A percentile compares a stretch with the other conserved stretches of the same genome.
phyloP scores from a whole-genome alignment of 2,888 invertebrate genomes.

The Acrocyrtus sp. region DNA sequence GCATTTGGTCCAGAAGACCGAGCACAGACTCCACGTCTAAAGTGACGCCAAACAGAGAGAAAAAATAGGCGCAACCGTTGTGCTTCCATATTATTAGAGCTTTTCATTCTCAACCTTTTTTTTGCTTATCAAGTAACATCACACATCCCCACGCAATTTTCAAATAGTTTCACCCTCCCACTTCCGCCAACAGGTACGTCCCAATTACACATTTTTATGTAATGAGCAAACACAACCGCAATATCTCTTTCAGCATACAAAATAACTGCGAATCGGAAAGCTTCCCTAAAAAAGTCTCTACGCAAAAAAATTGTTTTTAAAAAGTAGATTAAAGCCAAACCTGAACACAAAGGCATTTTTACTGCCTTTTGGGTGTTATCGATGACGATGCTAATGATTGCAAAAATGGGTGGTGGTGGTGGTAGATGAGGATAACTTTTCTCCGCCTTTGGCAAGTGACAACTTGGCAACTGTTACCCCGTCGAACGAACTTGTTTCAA shows the following conservation, averaged over 20 bases:
- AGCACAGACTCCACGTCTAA: slow-evolving; percentile 62
- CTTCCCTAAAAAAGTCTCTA: slow-evolving; percentile 27
- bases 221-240: slow-evolving; percentile 52
- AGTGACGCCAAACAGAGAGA: slow-evolving; percentile 41
- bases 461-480: too few species aligned
- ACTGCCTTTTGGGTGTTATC: slow-evolving; percentile 27
- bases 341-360: slow-evolving; percentile 50
- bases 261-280: slow-evolving; percentile 35
- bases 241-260: slow-evolving; percentile 3
- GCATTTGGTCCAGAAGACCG: slow-evolving; percentile 59
- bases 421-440: too few species aligned
- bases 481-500: too few species aligned
- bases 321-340: slow-evolving; percentile 28
- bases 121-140: not conserved
- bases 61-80: slow-evolving; percentile 37
- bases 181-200: not conserved
- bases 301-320: not conserved
- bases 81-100: slow-evolving; percentile 45
- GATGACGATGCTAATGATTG: too few species aligned
- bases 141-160: not conserved
- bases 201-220: slow-evolving; percentile 4
- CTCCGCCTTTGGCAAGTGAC: too few species aligned
- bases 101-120: slow-evolving; percentile 9
- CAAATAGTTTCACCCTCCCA: slow-evolving; percentile 4
- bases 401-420: too few species aligned